A percentile compares a stretch with the other conserved stretches of the same genome.
Evolutionary conservation across 2,888 invertebrate genomes (phyloP).

Genomic region (Epinotia bilunana): DNA sequence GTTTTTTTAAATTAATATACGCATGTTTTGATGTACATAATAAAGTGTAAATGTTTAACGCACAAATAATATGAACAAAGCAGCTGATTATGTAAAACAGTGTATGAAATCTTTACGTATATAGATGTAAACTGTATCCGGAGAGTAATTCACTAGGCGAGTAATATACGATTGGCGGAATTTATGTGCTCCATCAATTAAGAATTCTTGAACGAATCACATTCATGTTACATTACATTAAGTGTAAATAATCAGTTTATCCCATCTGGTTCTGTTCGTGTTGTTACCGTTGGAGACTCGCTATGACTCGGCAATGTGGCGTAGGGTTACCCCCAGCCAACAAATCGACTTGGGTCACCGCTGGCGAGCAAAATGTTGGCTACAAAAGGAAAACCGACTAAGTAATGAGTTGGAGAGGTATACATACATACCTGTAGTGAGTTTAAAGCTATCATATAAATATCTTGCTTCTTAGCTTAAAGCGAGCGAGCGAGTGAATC

Average conservation of each 20-base stretch:
- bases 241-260: constrained; percentile 37
- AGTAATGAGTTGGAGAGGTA: background rate
- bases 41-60: constrained; percentile 84
- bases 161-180: constrained; percentile 69
- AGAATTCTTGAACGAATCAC: constrained; percentile 49
- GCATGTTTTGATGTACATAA: constrained; percentile 84
- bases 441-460: background rate
- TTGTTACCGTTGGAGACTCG: constrained; percentile 12
- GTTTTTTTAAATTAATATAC: constrained; percentile 77
- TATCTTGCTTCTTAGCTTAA: background rate
- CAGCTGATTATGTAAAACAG: constrained; percentile 72
- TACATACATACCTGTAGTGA: background rate
- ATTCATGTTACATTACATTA: constrained; percentile 27
- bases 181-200: constrained; percentile 66
- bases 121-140: constrained; percentile 78
- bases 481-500: background rate
- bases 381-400: background rate
- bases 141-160: constrained; percentile 71
- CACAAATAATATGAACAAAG: constrained; percentile 79
- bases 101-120: constrained; percentile 75
- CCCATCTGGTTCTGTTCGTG: constrained; percentile 16
- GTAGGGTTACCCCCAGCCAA: background rate
- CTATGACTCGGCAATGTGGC: background rate
- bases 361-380: constrained; percentile 1
- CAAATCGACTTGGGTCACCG: constrained; percentile 7